These are phyloP conservation scores for Pangasius macronema DNA, from an alignment of 2,797 vertebrate species.

Conservation along the genomic window DNA sequence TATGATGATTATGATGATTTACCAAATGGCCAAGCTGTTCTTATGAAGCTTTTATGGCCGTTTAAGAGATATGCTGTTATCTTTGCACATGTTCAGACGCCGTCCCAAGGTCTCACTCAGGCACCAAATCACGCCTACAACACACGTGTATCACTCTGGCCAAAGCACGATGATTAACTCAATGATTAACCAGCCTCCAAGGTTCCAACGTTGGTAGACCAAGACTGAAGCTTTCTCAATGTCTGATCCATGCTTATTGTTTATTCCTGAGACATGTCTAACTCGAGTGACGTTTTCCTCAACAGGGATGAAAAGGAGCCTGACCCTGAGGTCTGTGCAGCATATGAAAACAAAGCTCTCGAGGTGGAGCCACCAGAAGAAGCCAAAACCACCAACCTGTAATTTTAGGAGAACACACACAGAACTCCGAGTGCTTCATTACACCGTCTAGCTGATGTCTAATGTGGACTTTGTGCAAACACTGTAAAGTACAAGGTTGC, in stretches of 20 bases:
- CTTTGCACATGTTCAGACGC: constrained; percentile 11
- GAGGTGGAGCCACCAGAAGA: background rate
- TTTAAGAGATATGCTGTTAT: background rate
- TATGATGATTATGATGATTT: background rate
- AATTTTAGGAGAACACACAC: constrained; percentile 4
- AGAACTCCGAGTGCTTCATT: background rate
- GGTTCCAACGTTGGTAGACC: background rate
- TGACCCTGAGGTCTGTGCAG: background rate
- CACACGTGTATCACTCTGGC: background rate
- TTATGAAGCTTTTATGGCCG: constrained; percentile 36
- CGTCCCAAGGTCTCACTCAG: constrained; percentile 2
- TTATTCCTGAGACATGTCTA: background rate
- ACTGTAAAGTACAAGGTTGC: background rate
- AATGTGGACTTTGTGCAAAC: constrained; percentile 9
- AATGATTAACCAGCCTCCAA: constrained; percentile 29
- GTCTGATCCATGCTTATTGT: background rate
- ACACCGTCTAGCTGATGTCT: background rate
- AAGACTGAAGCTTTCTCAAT: no score
- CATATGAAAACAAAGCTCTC: constrained; percentile 38
- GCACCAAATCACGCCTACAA: background rate
- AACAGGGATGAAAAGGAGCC: constrained; percentile 51
- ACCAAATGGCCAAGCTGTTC: background rate
- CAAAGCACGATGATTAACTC: background rate
- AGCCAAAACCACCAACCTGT: constrained; percentile 40
- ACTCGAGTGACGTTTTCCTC: constrained; percentile 19